Percentiles rank a stretch among this genome's conserved stretches.
Conservation (phyloP, 2,797 vertebrate species). For the Hybognathus amarus region DNA sequence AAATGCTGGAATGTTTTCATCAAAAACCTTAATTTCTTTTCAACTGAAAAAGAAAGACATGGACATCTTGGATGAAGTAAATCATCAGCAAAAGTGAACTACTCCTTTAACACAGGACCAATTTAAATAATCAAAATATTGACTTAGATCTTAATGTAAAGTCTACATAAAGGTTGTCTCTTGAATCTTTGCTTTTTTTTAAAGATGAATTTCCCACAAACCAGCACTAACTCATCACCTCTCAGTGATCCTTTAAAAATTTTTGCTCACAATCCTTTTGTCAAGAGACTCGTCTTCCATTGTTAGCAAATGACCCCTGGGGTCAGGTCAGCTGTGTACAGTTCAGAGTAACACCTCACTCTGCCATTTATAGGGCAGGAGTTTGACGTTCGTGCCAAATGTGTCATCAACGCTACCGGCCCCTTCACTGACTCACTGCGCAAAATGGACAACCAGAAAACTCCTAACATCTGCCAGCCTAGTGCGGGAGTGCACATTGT, state of each 20-base stretch:
- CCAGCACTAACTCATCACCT: not conserved
- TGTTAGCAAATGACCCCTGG: not conserved
- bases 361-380: slow-evolving; percentile 83
- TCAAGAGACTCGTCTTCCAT: not conserved
- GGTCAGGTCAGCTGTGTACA: not conserved
- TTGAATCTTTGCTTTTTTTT: not conserved
- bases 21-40: too few relatives aligned
- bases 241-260: not conserved
- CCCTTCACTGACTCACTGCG: slow-evolving; percentile 95
- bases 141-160: not conserved
- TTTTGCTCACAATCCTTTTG: not conserved
- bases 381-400: slow-evolving; percentile 94
- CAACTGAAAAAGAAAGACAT: too few relatives aligned
- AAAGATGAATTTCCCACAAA: not conserved
- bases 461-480: slow-evolving; percentile 90
- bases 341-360: slow-evolving; percentile 61
- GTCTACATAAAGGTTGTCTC: not conserved
- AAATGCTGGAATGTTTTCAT: too few relatives aligned
- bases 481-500: slow-evolving; percentile 97
- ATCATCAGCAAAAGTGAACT: too few relatives aligned
- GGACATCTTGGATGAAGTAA: too few relatives aligned
- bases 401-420: slow-evolving; percentile 97
- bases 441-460: slow-evolving; percentile 90
- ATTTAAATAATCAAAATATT: not conserved
- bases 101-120: not conserved